Base-by-base conservation (phyloP, 92 coral and sea anemone species). In the Phenganax subtilis region DNA sequence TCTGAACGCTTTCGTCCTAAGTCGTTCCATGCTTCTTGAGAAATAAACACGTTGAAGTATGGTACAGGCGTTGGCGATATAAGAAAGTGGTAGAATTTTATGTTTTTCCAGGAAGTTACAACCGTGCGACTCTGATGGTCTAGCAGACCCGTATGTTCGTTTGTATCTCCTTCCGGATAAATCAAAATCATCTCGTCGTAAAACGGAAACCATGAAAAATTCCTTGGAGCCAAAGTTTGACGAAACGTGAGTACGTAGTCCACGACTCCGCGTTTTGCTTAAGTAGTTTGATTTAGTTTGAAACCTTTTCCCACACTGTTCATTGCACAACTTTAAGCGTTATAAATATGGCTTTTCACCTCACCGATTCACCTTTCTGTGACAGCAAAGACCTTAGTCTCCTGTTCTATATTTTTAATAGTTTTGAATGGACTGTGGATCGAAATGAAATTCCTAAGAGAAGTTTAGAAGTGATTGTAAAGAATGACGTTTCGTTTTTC, bases 401-500 rank as follows among this genome's bases (percentile, higher is more conserved):
- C 65, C 3, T 14, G 3, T 59, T 14, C 65, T 14, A 59, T 55
- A 28, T 47, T 25, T 74, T 60, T 5, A 9, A 56, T 85, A 94
- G 98, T 77, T 90, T 96, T 88, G 97, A 92, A 57, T 96, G 99
- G 99, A 80, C 86, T 84, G 86, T 92, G 9, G 92, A 97, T 5
- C 90, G 92, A 68, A 92, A 88, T 80, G 85, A 96, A 55, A 74
- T 96, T 76, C 90, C 89, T 75, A 92, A 86, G 3, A 90, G 88
- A 20, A 92, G 92, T 4, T 61, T 96, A 57, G 97, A 96, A 76
- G 87, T 92, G 51, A 92, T 97, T 75, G 93, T 96, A 51, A 96
- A 96, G 88, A 96, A 96, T 85, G 94, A 96, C 68, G 98, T 94
- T 47, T 90, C 94, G 12, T 94, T 94, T 90, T 94, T 94, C 88